Conservation (phyloP, 2,113 vertebrate species). For the Felis catus region F.catus_Fca126_mat1.0 CM031424.1:4871501-4872000, state of each 20-base stretch:
- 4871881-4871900: neutral
- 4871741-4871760: fast-evolving
- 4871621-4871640: neutral
- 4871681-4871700: neutral
- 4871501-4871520: neutral
- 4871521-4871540: no score
- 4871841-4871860: neutral
- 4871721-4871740: neutral
- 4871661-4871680: no score
- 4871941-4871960: neutral
- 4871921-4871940: neutral
- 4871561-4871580: neutral
- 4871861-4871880: neutral
- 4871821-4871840: neutral
- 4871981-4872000: neutral
- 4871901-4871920: neutral
- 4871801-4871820: fast-evolving
- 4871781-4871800: fast-evolving
- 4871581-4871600: neutral
- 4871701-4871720: fast-evolving
- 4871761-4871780: neutral
- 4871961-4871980: neutral
- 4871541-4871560: neutral
- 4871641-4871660: neutral
- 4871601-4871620: fast-evolving